Base-by-base conservation (phyloP, 2,797 vertebrate species). In the Gallinago solitaria region DNA sequence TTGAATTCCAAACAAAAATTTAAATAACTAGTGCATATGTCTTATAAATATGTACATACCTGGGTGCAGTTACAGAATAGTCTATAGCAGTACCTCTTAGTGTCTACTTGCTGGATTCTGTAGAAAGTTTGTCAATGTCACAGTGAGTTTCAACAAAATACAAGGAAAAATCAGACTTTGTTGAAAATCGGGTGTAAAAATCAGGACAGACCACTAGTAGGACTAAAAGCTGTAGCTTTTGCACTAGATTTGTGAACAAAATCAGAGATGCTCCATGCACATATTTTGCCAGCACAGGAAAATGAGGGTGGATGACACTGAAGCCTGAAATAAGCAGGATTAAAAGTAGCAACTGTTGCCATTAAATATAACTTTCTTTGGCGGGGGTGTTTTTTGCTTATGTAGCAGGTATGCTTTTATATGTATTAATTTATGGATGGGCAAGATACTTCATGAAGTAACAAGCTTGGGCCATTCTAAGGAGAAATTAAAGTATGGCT, bases 311-410 rank as follows among this genome's bases (percentile, higher is more conserved):
- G 63, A 64, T 95, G 83, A 93, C 48, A 37, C 47, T 67, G 78
- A 89, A 83, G 45, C 47, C 83, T 89, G 83, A 95, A 94, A 90
- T 88, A 86, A 96, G 20, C 45, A 86, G 79, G 73, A 90, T 90
- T 91, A 95, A 86, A 95, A 91, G 89, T 74, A 88, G 80, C 80
- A 94, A 84, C 67, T 82, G 73, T 82, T 84, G 28, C 76, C 79
- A 90, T 91, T 96, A 95, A 93, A 91, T 93, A 76, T 50, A 91
- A 73, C 54, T 90, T 95, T 88, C 19, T 65, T 83, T 67, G 51
- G 47, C 79, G 56, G 28, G 28, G 24, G 4, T 63, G 41, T 17
- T 92, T 97, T 90, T 93, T 76, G 84, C 80, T 82, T 88, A 61
- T 79, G 61, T 76, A 86, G 84, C 50, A 86, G 73, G 70, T 95